Percentiles rank a stretch among this genome's conserved stretches.
These are phyloP conservation scores for Plecotus auritus DNA, from an alignment of 2,113 vertebrate genomes.

Conservation along the genomic window DNA sequence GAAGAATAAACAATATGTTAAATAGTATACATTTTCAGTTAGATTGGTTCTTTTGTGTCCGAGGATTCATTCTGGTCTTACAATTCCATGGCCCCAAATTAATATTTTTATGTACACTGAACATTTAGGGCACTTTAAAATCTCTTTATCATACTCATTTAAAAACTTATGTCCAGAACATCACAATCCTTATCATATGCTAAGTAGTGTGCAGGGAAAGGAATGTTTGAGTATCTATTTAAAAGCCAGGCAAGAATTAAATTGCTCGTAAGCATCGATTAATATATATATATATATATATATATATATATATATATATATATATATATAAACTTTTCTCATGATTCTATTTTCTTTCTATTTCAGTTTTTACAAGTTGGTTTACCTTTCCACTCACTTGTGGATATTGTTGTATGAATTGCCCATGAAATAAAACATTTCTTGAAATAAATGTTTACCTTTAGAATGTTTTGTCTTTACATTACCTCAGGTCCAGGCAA, in stretches of 20 bases:
- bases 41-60: neutral
- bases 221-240: neutral
- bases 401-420: conserved; percentile 30
- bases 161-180: neutral
- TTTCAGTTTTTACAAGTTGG: conserved; percentile 9
- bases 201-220: neutral
- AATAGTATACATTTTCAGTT: neutral
- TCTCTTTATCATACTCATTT: neutral
- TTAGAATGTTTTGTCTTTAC: conserved; percentile 40
- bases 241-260: conserved; percentile 10
- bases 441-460: conserved; percentile 55
- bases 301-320: too few relatives aligned
- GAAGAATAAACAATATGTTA: neutral
- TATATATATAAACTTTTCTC: too few relatives aligned
- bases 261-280: neutral
- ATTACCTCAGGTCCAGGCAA: conserved; percentile 24
- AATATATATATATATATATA: too few relatives aligned
- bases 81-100: neutral
- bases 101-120: neutral
- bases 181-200: neutral
- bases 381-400: conserved; percentile 48
- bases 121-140: neutral
- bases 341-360: conserved; percentile 15
- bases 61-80: neutral
- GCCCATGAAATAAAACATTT: conserved; percentile 18